These are phyloP conservation scores for Hylyphantes graminicola DNA, from an alignment of 1,140 invertebrate species.

Conservation along the genomic window DNA sequence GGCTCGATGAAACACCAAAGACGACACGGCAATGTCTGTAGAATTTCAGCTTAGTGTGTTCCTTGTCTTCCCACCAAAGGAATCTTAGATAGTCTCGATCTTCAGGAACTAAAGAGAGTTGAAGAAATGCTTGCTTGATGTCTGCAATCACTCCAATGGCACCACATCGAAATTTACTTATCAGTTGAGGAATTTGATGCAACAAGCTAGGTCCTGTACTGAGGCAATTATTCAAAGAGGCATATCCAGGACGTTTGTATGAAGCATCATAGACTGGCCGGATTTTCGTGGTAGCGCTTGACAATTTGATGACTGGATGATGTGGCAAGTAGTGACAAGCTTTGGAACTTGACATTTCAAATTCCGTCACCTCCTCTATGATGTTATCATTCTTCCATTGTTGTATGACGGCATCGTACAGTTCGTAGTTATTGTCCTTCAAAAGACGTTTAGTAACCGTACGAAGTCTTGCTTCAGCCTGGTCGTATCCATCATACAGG, in stretches of 20 bases:
- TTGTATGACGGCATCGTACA: slow-evolving; percentile 1
- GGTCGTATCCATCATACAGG: neutral
- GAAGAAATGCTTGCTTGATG: too few species aligned
- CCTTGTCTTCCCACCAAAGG: too few species aligned
- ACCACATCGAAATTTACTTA: neutral
- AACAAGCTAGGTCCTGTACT: neutral
- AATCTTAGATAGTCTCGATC: too few species aligned
- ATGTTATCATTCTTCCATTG: slow-evolving; percentile 16
- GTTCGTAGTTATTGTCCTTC: neutral
- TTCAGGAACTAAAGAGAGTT: too few species aligned
- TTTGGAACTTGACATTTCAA: neutral
- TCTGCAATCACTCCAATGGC: too few species aligned
- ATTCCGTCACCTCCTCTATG: neutral
- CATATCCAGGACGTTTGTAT: slow-evolving; percentile 17
- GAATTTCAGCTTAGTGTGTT: too few species aligned
- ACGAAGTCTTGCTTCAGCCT: slow-evolving; percentile 14
- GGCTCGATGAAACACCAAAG: too few species aligned
- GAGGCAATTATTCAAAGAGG: neutral
- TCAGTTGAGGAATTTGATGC: neutral
- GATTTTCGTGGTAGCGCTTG: neutral
- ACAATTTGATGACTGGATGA: neutral
- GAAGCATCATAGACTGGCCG: slow-evolving; percentile 26
- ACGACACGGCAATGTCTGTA: too few species aligned
- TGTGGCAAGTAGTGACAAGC: slow-evolving; percentile 1
- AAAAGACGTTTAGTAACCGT: neutral